Conservation (phyloP, 1,140 invertebrate species). For the Parasteatoda tepidariorum region DNA sequence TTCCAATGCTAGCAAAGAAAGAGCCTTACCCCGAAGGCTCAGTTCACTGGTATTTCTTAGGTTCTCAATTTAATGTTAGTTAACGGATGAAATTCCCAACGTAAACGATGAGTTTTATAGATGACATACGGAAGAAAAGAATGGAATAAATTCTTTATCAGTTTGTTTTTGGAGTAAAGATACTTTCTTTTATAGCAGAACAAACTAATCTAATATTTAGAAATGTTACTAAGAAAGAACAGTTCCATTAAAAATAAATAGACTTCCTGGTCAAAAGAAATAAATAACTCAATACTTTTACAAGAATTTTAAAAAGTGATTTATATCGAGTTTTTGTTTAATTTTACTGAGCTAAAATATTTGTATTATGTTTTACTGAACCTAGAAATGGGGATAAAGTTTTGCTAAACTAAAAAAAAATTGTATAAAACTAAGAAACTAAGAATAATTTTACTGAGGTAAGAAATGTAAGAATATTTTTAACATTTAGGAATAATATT, state of each 20-base stretch:
- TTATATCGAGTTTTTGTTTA: no score
- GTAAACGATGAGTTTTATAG: constrained; percentile 39
- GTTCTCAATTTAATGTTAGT: constrained; percentile 29
- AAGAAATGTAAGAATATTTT: no score
- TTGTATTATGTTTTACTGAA: no score
- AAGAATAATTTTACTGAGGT: no score
- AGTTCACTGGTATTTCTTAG: background rate
- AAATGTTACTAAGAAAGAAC: constrained; percentile 15
- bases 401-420: no score
- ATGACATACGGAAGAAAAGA: background rate
- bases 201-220: constrained; percentile 35
- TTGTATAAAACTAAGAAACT: no score
- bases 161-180: background rate
- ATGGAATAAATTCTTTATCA: constrained; percentile 31
- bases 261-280: constrained; percentile 14
- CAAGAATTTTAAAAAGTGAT: background rate
- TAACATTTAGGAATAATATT: no score
- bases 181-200: constrained; percentile 5
- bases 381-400: no score
- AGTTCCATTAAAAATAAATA: constrained; percentile 42
- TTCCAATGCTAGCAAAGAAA: no score
- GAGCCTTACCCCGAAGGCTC: background rate
- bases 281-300: background rate
- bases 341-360: no score
- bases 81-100: constrained; percentile 37